A percentile compares a stretch with the other conserved stretches of the same genome.
Conservation (phyloP, 2,113 vertebrate species). For the Drymodes brunneopygia region DNA sequence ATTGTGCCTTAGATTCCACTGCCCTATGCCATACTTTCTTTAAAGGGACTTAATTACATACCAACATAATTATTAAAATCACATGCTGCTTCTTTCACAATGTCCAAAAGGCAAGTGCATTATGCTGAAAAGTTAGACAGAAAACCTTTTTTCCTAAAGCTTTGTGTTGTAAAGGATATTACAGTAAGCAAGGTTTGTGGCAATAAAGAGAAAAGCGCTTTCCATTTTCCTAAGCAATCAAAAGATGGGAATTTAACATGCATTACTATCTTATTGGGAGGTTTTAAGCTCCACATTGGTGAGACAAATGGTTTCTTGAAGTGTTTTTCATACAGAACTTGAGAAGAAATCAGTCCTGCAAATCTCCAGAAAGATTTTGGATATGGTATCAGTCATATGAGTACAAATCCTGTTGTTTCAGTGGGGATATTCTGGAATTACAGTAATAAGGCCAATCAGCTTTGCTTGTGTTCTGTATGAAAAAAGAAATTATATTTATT, state of each 20-base stretch:
- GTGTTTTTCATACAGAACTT: conserved; percentile 66
- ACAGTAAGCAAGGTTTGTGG: neutral
- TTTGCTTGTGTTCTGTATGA: conserved; percentile 58
- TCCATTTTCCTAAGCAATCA: conserved; percentile 23
- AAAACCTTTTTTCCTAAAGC: conserved; percentile 5
- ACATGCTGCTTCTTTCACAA: neutral
- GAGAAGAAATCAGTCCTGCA: neutral
- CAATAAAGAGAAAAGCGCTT: conserved; percentile 26
- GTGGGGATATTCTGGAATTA: neutral
- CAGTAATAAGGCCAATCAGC: neutral
- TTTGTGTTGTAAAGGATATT: neutral
- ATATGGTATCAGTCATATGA: fast-evolving
- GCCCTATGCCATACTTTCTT: conserved; percentile 37
- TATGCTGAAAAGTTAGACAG: neutral
- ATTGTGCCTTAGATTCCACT: conserved; percentile 47
- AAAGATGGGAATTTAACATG: conserved; percentile 33
- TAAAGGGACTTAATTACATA: conserved; percentile 15
- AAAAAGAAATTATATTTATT: conserved; percentile 43
- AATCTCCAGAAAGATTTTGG: neutral
- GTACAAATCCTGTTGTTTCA: neutral
- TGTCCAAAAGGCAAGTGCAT: neutral
- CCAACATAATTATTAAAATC: conserved; percentile 8
- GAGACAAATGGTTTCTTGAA: neutral
- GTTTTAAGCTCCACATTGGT: neutral
- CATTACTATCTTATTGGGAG: conserved; percentile 1